These are phyloP conservation scores for Lytechinus variegatus DNA, from an alignment of 35 echinoderm and acorn worm genomes.

Conservation along the genomic window DNA sequence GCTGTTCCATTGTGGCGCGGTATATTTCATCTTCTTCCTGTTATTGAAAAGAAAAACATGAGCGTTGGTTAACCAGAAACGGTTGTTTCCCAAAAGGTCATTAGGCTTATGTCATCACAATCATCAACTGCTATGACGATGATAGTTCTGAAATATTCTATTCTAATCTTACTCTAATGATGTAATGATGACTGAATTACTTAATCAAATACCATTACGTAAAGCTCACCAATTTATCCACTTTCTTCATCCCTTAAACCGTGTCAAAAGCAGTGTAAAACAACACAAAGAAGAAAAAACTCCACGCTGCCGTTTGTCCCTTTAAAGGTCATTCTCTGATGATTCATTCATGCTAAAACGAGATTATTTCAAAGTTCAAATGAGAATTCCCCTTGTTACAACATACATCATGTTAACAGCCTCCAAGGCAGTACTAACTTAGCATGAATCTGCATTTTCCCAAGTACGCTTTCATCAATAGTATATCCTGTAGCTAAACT, in stretches of 20 bases:
- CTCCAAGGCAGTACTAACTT: neutral
- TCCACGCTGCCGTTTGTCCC: neutral
- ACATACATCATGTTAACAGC: neutral
- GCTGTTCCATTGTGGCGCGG: constrained; percentile 76
- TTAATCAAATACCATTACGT: neutral
- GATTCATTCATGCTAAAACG: neutral
- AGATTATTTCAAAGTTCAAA: neutral
- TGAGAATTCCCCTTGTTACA: neutral
- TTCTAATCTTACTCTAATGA: neutral
- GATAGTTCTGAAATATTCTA: neutral
- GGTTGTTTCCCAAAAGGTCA: neutral
- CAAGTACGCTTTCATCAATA: neutral
- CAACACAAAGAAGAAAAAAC: neutral
- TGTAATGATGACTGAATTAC: neutral
- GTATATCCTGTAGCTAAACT: neutral
- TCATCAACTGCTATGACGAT: neutral
- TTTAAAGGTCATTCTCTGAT: neutral
- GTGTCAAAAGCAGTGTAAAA: neutral
- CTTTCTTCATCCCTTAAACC: neutral
- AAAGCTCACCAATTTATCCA: neutral
- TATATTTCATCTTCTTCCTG: constrained; percentile 85
- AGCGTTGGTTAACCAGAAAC: neutral
- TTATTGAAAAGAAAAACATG: neutral
- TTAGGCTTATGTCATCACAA: neutral
- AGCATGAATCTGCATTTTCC: neutral